Evolutionary conservation across 2,888 invertebrate species (phyloP).

Genomic region (Hymenopus coronatus): DNA sequence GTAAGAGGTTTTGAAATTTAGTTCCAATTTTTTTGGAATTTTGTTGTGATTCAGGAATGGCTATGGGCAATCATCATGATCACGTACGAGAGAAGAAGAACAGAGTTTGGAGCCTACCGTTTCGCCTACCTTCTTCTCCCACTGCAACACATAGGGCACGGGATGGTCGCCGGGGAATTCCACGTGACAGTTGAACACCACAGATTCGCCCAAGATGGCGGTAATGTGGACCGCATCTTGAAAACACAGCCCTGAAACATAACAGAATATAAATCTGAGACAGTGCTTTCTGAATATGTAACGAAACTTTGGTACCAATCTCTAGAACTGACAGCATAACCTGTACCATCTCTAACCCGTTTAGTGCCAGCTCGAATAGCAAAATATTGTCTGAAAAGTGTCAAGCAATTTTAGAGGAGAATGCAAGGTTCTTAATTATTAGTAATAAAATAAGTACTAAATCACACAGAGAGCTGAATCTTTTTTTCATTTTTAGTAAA

Average conservation of each 20-base stretch:
- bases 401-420: too few relatives aligned
- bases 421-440: too few relatives aligned
- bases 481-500: too few relatives aligned
- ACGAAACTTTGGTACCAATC: too few relatives aligned
- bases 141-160: constrained; percentile 96
- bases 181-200: constrained; percentile 97
- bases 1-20: background rate
- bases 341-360: too few relatives aligned
- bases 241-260: constrained; percentile 65
- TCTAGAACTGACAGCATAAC: too few relatives aligned
- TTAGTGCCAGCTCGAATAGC: too few relatives aligned
- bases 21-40: background rate
- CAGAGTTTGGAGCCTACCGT: constrained; percentile 65
- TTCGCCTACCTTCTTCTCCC: constrained; percentile 99
- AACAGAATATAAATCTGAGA: background rate
- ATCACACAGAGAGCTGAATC: too few relatives aligned
- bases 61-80: background rate
- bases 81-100: constrained; percentile 14
- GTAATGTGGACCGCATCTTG: constrained; percentile 96
- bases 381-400: too few relatives aligned
- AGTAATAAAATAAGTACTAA: too few relatives aligned
- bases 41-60: background rate
- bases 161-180: constrained; percentile 94
- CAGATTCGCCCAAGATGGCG: constrained; percentile 94
- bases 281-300: too few relatives aligned